Evolutionary conservation across 2,888 invertebrate species (phyloP).

Genomic region (Myathropa florea): DNA sequence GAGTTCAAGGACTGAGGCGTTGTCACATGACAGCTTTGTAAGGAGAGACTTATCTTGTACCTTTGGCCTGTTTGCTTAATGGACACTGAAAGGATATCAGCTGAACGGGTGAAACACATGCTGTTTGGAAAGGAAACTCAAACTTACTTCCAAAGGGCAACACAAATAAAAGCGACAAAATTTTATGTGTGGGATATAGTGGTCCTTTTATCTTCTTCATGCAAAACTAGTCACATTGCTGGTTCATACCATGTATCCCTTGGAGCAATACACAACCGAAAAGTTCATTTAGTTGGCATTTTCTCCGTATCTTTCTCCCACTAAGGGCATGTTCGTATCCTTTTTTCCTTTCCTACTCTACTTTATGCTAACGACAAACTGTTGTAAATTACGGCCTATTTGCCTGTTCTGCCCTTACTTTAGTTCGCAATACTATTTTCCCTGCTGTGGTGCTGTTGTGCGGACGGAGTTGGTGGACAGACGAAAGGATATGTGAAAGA

Average conservation of each 20-base stretch:
- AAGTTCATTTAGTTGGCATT: conserved; percentile 62
- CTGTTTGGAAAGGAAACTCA: conserved; percentile 1
- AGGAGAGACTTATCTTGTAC: not conserved
- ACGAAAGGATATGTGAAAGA: not conserved
- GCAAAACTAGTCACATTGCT: conserved; percentile 39
- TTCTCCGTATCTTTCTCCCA: conserved; percentile 37
- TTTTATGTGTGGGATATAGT: conserved; percentile 19
- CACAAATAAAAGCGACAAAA: conserved; percentile 31
- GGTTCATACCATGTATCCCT: conserved; percentile 6
- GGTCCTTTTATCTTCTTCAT: conserved; percentile 45
- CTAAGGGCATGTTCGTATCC: conserved; percentile 25
- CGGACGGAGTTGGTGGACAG: conserved; percentile 1
- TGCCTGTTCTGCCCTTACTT: conserved; percentile 23
- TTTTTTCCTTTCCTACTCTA: conserved; percentile 31
- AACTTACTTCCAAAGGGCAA: conserved; percentile 29
- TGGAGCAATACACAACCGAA: conserved; percentile 40
- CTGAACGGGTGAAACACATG: not conserved
- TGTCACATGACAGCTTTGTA: not conserved
- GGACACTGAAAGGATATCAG: conserved; percentile 9
- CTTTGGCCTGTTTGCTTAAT: not conserved
- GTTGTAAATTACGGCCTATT: conserved; percentile 44
- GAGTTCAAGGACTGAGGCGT: conserved; percentile 29
- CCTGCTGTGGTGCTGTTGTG: conserved; percentile 30
- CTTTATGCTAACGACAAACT: conserved; percentile 62
- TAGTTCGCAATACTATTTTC: conserved; percentile 23